These are phyloP conservation scores for Tricholaema leucomelas DNA, from an alignment of 2,113 vertebrate species.

Conservation along the genomic window DNA sequence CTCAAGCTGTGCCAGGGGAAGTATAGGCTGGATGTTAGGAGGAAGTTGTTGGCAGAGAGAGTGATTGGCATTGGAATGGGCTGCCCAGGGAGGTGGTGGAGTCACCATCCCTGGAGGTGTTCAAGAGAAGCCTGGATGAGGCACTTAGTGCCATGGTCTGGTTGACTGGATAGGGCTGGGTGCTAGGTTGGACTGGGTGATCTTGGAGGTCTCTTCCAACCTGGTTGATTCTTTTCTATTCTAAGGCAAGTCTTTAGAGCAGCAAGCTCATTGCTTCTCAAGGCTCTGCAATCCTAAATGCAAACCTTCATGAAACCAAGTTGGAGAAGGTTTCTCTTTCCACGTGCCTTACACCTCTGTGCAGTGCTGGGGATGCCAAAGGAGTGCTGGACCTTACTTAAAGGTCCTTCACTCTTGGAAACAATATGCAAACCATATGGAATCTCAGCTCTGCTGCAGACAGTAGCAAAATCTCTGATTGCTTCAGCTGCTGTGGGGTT, in stretches of 20 bases:
- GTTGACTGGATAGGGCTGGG: too few species aligned
- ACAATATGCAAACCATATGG: not conserved
- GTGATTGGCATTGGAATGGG: too few species aligned
- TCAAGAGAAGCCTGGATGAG: too few species aligned
- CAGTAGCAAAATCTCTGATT: not conserved
- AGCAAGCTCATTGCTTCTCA: fast-evolving
- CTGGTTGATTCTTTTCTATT: too few species aligned
- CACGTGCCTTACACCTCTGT: not conserved
- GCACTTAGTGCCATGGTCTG: too few species aligned
- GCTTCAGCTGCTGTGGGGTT: not conserved
- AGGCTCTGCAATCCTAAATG: not conserved
- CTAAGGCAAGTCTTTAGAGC: not conserved
- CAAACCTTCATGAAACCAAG: not conserved
- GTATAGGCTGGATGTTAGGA: too few species aligned
- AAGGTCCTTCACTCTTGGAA: not conserved
- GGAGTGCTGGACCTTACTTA: not conserved
- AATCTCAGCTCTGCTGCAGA: not conserved
- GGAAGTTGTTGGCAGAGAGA: too few species aligned
- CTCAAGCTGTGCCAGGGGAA: too few species aligned
- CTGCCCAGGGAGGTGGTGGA: too few species aligned
- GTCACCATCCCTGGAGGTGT: too few species aligned
- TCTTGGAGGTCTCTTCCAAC: too few species aligned
- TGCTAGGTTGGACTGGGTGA: too few species aligned
- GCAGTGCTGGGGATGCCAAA: not conserved
- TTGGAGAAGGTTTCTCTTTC: not conserved